Evolutionary conservation across 2,797 vertebrate genomes (phyloP).

Genomic region (Acipenser oxyrinchus): DNA sequence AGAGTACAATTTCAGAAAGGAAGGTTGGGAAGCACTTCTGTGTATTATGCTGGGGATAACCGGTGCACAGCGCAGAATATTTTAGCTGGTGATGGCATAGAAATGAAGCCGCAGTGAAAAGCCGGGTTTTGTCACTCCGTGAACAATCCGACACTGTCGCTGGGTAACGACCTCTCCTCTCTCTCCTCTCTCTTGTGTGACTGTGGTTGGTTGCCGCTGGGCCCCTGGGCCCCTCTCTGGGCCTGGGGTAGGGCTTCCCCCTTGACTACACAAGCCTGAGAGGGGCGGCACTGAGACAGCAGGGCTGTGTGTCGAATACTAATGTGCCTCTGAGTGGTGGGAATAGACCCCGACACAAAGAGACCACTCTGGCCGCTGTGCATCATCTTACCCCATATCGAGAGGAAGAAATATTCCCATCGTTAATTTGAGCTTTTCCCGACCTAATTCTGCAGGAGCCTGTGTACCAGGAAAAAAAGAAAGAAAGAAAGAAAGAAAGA

Average conservation of each 20-base stretch:
- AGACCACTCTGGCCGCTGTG: slow-evolving; percentile 62
- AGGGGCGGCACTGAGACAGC: slow-evolving; percentile 47
- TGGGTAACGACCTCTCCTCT: not conserved
- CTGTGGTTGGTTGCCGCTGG: slow-evolving; percentile 47
- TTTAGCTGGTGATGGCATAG: too few relatives aligned
- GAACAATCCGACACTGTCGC: slow-evolving; percentile 3
- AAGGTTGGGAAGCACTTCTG: too few relatives aligned
- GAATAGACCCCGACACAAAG: slow-evolving; percentile 67
- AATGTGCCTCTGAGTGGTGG: slow-evolving; percentile 71
- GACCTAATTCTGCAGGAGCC: not conserved
- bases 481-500: too few relatives aligned
- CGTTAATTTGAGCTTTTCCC: slow-evolving; percentile 19
- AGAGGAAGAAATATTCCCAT: slow-evolving; percentile 23
- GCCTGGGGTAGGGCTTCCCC: not conserved
- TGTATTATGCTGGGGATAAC: too few relatives aligned
- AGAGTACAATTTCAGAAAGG: too few relatives aligned
- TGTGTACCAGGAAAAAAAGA: too few relatives aligned
- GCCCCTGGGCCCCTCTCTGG: slow-evolving; percentile 34
- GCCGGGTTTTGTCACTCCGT: too few relatives aligned
- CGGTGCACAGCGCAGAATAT: too few relatives aligned
- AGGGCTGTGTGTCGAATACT: slow-evolving; percentile 62
- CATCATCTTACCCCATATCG: slow-evolving; percentile 65
- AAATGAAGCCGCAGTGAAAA: too few relatives aligned
- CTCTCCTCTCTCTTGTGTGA: not conserved
- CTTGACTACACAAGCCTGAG: slow-evolving; percentile 53